Percentiles rank a stretch among this genome's conserved stretches.
phyloP scores from a whole-genome alignment of 30 jellyfish, hydroid and myxozoan genomes.

The Sanderia malayensis region DNA sequence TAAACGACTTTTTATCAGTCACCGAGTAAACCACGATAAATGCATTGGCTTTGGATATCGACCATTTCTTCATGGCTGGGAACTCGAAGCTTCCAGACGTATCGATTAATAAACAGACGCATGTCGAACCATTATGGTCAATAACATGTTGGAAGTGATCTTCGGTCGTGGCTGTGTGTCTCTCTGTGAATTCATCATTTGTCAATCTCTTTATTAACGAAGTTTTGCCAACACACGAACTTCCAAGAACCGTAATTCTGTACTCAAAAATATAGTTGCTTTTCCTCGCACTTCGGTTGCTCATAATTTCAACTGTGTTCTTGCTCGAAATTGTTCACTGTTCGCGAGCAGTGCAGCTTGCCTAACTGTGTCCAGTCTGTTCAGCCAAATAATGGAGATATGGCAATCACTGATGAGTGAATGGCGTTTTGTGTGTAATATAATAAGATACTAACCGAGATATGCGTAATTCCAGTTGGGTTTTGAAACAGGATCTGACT shows the following conservation, averaged over 20 bases:
- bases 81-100: constrained; percentile 94
- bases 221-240: constrained; percentile 79
- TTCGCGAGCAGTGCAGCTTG: no score
- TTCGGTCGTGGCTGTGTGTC: constrained; percentile 77
- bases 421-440: no score
- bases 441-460: background rate
- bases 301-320: constrained; percentile 2
- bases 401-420: no score
- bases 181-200: constrained; percentile 56
- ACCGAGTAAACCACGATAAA: constrained; percentile 87
- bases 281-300: constrained; percentile 63
- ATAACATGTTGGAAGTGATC: constrained; percentile 93
- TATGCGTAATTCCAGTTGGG: background rate
- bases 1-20: constrained; percentile 76
- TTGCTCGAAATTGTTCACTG: no score
- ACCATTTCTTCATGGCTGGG: constrained; percentile 96
- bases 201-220: constrained; percentile 72
- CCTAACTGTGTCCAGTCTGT: no score
- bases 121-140: constrained; percentile 75
- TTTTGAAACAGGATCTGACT: constrained; percentile 9
- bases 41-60: constrained; percentile 89
- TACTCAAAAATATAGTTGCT: constrained; percentile 90
- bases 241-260: constrained; percentile 92
- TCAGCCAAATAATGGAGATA: no score
- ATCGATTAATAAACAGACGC: constrained; percentile 91